Evolutionary conservation across 2,888 invertebrate genomes (phyloP), one percentile per base, ranked within the genome.

Genomic region (Microplitis deprimator): DNA sequence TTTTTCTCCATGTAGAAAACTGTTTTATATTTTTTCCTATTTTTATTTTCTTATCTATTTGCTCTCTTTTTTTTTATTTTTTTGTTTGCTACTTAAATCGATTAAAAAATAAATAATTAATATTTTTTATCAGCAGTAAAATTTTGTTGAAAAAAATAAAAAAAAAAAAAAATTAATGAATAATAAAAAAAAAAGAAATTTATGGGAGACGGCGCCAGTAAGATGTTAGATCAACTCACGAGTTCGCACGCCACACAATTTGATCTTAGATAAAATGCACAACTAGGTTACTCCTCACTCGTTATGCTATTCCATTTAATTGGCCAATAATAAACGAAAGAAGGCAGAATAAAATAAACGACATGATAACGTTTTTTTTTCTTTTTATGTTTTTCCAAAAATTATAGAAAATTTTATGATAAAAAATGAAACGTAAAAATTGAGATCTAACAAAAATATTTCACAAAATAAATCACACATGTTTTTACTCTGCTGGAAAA

Each of bases 291-390:
- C 83, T 83, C 83, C 62, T 64, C 68, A 40, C 68, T 68, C 82
- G 85, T 87, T 87, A 85, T 84, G 83, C 86, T 85, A 86, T 85
- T 84, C 83, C 81, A 82, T 83, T 87, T 87, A 87, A 87, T 87
- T 87, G 86, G 84, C 82, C 71, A 61, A 61, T 72, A 73, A 69
- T 59, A 68, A 77, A 71, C 71, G 71, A 70, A 75, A 50, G 71
- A 64, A 59, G 40, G 6, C n/a, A 60, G 74, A 64, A 65, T 72
- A 73, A 20, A 10, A 68, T 68, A 39, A 13, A 68, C 7, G n/a
- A 38, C 62, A 17, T 62, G 62, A 20, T 62, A 62, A 62, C 7
- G 4, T 17, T 62, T 62, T 62, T 50, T 50, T 50, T 50, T 50
- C 13, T 50, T 50, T 50, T 13, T 50, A 3, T n/a, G n/a, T n/a